Conservation (phyloP, 2,888 invertebrate species). For the Drosophila leonis region DNA sequence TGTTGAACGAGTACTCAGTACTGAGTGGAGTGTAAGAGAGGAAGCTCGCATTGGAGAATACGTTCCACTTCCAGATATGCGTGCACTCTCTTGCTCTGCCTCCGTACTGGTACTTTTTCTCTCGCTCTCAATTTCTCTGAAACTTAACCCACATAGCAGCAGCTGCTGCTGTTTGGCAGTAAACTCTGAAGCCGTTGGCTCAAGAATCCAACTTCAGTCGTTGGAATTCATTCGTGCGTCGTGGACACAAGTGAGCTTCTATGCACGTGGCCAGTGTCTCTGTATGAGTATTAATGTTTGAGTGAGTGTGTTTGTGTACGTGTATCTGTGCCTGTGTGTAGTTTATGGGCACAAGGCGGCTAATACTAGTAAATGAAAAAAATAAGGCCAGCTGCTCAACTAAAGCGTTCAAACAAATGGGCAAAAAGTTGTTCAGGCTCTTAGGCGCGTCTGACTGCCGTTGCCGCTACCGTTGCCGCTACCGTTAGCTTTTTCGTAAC, state of each 20-base stretch:
- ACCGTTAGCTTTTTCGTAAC: not conserved
- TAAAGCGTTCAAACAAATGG: conserved; percentile 29
- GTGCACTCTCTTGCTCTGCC: not conserved
- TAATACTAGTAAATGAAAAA: conserved; percentile 25
- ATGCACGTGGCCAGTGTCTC: conserved; percentile 27
- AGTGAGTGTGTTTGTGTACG: conserved; percentile 10
- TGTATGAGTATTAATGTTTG: conserved; percentile 10
- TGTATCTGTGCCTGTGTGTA: conserved; percentile 6
- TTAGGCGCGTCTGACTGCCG: not conserved
- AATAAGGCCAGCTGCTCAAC: conserved; percentile 24
- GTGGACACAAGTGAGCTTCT: conserved; percentile 66
- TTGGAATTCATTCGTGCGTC: conserved; percentile 83
- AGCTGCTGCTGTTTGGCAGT: conserved; percentile 9
- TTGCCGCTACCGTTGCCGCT: not conserved
- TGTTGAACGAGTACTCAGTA: conserved; percentile 44
- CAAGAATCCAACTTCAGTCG: conserved; percentile 74
- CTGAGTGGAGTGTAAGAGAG: conserved; percentile 32
- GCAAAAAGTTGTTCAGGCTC: conserved; percentile 29
- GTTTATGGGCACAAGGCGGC: conserved; percentile 31
- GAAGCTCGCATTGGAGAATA: conserved; percentile 37
- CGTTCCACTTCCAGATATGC: conserved; percentile 67
- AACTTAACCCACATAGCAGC: conserved; percentile 63
- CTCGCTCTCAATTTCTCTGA: conserved; percentile 1
- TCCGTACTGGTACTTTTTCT: not conserved
- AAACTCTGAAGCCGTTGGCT: conserved; percentile 23